These are phyloP conservation scores for Popillia japonica DNA, from an alignment of 1,140 invertebrate species.

Conservation along the genomic window DNA sequence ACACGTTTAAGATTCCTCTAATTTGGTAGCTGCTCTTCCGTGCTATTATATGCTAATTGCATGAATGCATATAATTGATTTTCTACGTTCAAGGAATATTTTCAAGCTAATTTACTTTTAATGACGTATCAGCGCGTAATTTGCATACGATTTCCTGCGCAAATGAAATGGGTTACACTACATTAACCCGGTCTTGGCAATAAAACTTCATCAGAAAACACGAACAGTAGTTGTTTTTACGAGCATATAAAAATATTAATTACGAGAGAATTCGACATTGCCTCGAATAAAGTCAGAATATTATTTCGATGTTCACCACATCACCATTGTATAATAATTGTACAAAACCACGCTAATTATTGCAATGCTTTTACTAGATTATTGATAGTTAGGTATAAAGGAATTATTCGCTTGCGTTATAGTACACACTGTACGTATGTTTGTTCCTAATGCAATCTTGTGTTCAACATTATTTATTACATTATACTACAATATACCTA, in stretches of 20 bases:
- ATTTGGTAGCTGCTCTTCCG: no score
- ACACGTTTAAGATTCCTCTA: no score
- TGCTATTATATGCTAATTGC: no score
- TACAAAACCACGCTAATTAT: no score
- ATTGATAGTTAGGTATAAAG: no score
- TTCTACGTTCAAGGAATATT: neutral
- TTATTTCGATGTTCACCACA: no score
- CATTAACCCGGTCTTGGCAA: neutral
- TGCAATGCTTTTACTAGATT: no score
- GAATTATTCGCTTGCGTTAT: no score
- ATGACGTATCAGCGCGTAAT: neutral
- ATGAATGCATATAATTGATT: neutral
- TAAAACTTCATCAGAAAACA: neutral
- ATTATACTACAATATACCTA: neutral
- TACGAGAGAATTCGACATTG: neutral
- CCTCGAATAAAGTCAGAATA: no score
- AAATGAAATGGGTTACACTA: constrained; percentile 5
- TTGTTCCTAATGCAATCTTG: no score
- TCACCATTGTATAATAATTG: no score
- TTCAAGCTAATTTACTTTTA: neutral
- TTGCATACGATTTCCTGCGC: constrained; percentile 9
- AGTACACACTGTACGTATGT: no score
- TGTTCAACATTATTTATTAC: neutral
- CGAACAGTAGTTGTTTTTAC: neutral
- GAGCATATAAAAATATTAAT: constrained; percentile 15